These are phyloP conservation scores for Osmerus eperlanus DNA, from an alignment of 2,113 vertebrate species.

Conservation along the genomic window DNA sequence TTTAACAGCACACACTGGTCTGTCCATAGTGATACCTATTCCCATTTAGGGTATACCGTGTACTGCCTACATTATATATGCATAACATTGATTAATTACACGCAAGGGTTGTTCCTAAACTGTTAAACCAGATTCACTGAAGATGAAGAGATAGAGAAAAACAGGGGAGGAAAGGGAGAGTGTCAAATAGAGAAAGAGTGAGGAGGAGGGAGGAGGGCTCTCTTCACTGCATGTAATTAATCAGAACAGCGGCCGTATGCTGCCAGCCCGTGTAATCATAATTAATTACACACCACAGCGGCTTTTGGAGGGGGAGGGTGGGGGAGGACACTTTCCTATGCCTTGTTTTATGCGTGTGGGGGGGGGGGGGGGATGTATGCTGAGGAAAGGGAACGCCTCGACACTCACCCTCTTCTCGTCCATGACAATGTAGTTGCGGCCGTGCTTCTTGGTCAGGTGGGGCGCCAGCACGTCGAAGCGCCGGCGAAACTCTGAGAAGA, in stretches of 20 bases:
- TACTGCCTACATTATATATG: conserved; percentile 16
- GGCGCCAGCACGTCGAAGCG: conserved; percentile 92
- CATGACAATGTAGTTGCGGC: conserved; percentile 89
- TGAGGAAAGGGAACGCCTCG: neutral
- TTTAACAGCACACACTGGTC: neutral
- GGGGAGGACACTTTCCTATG: neutral
- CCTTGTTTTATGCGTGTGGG: neutral
- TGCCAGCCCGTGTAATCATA: conserved; percentile 62
- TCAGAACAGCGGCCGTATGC: conserved; percentile 61
- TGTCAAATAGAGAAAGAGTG: conserved; percentile 6
- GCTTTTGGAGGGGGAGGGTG: conserved; percentile 31
- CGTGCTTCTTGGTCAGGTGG: conserved; percentile 93
- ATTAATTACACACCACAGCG: conserved; percentile 68
- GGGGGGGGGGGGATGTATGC: neutral
- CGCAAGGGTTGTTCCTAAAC: conserved; percentile 41
- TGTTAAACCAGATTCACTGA: conserved; percentile 24
- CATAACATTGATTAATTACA: conserved; percentile 48
- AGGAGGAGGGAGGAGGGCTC: conserved; percentile 2
- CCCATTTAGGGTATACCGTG: conserved; percentile 2
- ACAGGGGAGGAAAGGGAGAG: neutral
- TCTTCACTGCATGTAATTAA: conserved; percentile 54
- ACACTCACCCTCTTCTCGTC: conserved; percentile 87
- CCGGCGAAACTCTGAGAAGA: conserved; percentile 92
- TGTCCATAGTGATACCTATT: no score
- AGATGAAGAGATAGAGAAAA: conserved; percentile 44